Evolutionary conservation across 2,797 vertebrate species (phyloP), one percentile per base, ranked within the genome.

Genomic region (Glyptemys insculpta): DNA sequence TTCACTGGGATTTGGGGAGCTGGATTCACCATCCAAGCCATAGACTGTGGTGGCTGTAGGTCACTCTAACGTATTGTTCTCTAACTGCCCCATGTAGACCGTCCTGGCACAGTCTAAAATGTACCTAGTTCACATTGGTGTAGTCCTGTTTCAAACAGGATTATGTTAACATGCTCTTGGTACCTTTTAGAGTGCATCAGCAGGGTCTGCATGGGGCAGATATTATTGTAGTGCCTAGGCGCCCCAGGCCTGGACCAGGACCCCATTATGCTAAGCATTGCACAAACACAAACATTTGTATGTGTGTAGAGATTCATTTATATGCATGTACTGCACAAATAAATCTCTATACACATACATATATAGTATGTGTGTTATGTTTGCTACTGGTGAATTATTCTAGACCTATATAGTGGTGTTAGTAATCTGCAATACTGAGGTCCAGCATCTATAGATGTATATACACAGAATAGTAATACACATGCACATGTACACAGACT

Each of bases 401-500:
- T 80, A 5, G 27, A 21, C 0, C 2, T 25, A 79, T 68, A 86
- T 11, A 1, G 89, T 87, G 34, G 15, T n/a, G 34, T 91, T 49
- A 74, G 47, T 3, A 83, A 87, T 72, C 3, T 0, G 41, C 47
- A 27, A 27, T 34, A 16, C 12, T 65, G 86, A 56, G 86, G 37
- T 88, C 47, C 82, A 80, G 83, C 79, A 29, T 0, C 34, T 87
- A 0, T 47, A 27, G 23, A 68, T 5, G 8, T 78, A 0, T 93
- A 68, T 50, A 23, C 3, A 47, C 47, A 88, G 84, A 65, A 95
- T 91, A 76, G 82, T 93, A 95, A 50, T 34, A 9, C 91, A 76
- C 47, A 79, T 83, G 87, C 92, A 94, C 37, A n/a, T 90, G 93
- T 86, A 56, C 83, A 21, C 90, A 80, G 89, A 2, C 88, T 95